phyloP scores from a whole-genome alignment of 2,797 vertebrate species.

The Poliocrania exsul region DNA sequence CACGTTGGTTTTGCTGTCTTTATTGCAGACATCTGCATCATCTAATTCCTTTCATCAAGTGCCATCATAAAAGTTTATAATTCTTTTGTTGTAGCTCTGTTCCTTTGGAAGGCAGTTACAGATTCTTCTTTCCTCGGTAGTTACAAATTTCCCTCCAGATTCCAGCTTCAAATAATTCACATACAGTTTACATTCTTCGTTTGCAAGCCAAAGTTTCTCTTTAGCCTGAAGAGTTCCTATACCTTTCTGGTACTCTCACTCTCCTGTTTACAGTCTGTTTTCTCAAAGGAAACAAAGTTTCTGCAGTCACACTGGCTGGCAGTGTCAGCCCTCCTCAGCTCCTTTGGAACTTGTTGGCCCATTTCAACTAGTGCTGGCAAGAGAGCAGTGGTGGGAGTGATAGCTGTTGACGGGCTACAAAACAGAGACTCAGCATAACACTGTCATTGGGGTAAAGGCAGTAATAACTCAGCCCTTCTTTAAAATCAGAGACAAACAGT shows the following conservation, averaged over 20 bases:
- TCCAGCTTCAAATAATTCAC: not conserved
- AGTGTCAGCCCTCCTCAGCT: not conserved
- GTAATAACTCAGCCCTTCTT: not conserved
- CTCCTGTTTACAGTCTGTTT: not conserved
- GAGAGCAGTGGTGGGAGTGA: not conserved
- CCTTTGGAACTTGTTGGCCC: not conserved
- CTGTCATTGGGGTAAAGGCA: not conserved
- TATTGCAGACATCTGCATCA: not conserved
- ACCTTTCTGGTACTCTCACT: not conserved
- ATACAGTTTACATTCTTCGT: not conserved
- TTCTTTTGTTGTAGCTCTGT: not conserved
- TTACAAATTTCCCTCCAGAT: not conserved
- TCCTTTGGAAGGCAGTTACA: not conserved
- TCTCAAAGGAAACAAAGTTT: not conserved
- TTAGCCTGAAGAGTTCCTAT: not conserved
- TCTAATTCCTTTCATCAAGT: conserved; percentile 24
- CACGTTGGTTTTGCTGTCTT: not conserved
- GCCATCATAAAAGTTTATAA: not conserved
- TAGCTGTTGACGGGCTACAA: not conserved
- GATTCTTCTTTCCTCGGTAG: not conserved
- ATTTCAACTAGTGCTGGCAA: not conserved
- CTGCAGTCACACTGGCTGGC: not conserved
- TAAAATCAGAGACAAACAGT: not conserved
- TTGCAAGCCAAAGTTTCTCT: not conserved
- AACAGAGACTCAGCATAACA: not conserved